Evolutionary conservation across 2,113 vertebrate genomes (phyloP).

Genomic region (Lycocorax pyrrhopterus): DNA sequence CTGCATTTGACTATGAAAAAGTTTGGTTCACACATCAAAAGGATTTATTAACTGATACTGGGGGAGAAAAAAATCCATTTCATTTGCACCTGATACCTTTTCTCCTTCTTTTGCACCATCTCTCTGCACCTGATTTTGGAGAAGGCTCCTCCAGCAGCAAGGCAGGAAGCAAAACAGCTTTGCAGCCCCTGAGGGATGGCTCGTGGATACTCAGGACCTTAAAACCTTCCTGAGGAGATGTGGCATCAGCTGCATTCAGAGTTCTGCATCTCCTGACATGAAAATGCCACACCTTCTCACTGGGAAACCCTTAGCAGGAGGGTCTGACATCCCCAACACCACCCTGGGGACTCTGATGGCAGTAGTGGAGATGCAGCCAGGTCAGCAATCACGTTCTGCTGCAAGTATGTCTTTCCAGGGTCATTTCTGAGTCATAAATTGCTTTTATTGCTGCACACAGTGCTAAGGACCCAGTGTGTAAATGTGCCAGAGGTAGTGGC

Average conservation of each 20-base stretch:
- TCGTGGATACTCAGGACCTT: neutral
- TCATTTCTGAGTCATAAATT: neutral
- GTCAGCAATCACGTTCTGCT: neutral
- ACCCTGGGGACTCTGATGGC: rapidly evolving
- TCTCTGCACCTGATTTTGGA: neutral
- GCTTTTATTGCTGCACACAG: neutral
- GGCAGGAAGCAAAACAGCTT: neutral
- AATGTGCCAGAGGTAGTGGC: neutral
- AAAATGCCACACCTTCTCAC: neutral
- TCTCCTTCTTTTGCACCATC: neutral
- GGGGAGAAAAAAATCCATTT: neutral
- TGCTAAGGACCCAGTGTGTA: neutral
- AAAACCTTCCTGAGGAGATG: neutral
- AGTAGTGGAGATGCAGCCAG: neutral
- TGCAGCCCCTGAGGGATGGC: neutral
- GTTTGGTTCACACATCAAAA: neutral
- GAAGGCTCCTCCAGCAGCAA: neutral
- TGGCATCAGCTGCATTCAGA: neutral
- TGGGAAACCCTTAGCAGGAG: neutral
- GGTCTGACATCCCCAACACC: neutral
- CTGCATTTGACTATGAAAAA: neutral
- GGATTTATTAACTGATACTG: neutral
- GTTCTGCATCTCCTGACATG: neutral
- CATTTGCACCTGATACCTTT: neutral
- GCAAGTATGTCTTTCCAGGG: neutral